Evolutionary conservation across 1,140 invertebrate species (phyloP), one percentile per base, ranked within the genome.

Genomic region (Philopotamus ludificatus): DNA sequence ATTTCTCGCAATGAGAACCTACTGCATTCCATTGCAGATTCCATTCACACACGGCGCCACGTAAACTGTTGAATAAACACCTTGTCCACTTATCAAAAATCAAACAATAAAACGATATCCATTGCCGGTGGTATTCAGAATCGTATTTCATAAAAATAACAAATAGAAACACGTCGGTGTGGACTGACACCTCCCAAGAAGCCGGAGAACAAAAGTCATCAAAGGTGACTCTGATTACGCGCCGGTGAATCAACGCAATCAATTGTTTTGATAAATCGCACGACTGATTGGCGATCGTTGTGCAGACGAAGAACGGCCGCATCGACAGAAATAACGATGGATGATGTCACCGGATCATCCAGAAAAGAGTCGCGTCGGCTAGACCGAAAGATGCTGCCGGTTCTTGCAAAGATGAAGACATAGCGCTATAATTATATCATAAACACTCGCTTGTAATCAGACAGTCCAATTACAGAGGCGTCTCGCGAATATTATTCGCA

Each of bases 391-490:
- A 4, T 34, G 28, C 12, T 12, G 28, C 4, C 28, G 12, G 28
- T 34, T 34, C 28, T 34, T 34, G 12, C n/a, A n/a, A 9, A 16
- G 44, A 4, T 47, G 44, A 47, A 20, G 8, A n/a, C 18, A 54
- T n/a, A 18, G 28, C 21, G 41, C 15, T 44, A 23, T 53, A 68
- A 68, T 68, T 68, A 68, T 65, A 65, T 68, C 67, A 68, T 55
- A 68, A 68, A 68, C 67, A 68, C 54, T 68, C 67, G 49, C n/a
- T 41, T 23, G 63, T 51, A 50, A 62, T 68, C 59, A 63, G 34
- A 58, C 57, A 51, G 63, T 39, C 44, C 34, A 21, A 47, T 28
- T 22, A 15, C 54, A 68, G 25, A 22, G 58, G 63, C 51, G 51
- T 1, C 50, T 62, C 65, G 53, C 44, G 21, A 23, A 45, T 54